phyloP scores from a whole-genome alignment of 1,140 invertebrate genomes.

The Doryteuthis pealeii region DNA sequence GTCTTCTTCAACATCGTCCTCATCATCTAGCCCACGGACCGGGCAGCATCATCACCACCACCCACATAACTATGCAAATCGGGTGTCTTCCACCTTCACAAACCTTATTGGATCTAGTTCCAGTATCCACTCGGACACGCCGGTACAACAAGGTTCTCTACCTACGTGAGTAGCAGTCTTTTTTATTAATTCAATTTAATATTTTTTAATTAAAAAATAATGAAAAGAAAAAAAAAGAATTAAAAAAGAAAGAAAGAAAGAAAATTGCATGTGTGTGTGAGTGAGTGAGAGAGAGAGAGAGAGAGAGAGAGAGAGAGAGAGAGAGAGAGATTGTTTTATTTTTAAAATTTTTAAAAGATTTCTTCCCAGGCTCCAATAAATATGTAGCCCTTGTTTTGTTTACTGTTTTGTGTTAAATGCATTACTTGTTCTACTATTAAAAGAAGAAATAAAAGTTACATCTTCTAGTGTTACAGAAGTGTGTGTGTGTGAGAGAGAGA shows the following conservation, averaged over 20 bases:
- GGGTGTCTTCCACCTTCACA: neutral
- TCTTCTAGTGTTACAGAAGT: too few relatives aligned
- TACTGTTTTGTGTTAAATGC: too few relatives aligned
- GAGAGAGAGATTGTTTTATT: too few relatives aligned
- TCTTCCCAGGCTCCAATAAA: too few relatives aligned
- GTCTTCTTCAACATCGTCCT: neutral
- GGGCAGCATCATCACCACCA: neutral
- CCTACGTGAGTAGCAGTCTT: neutral
- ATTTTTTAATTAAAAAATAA: neutral
- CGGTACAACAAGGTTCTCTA: neutral
- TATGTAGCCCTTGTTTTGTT: too few relatives aligned
- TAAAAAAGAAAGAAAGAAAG: neutral
- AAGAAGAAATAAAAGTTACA: too few relatives aligned
- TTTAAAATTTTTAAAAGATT: too few relatives aligned
- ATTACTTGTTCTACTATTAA: too few relatives aligned
- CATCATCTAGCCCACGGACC: neutral
- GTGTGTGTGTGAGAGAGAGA: too few relatives aligned
- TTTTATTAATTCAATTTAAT: neutral
- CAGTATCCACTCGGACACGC: slow-evolving; percentile 4
- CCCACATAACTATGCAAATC: neutral
- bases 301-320: neutral
- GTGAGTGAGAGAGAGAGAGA: neutral
- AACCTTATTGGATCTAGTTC: neutral
- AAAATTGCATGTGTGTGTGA: neutral
- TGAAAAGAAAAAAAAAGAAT: neutral